Conservation (phyloP, 1,140 invertebrate species). For the Apis laboriosa region DNA sequence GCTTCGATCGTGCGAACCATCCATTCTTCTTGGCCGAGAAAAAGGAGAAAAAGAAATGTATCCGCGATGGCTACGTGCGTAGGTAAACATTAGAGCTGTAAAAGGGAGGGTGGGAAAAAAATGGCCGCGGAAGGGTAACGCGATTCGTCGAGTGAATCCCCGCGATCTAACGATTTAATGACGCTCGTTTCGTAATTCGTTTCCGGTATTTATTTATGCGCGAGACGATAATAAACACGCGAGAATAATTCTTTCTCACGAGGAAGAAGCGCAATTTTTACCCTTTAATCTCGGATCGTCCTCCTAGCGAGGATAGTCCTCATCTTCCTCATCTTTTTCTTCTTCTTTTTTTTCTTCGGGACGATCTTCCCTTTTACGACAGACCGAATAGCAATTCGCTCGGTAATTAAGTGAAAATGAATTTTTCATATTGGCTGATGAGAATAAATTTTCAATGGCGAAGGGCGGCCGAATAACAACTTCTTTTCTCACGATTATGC, state of each 20-base stretch:
- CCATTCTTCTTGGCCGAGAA: not conserved
- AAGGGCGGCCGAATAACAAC: too few species aligned
- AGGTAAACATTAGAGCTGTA: not conserved
- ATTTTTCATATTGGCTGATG: too few species aligned
- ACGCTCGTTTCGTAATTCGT: slow-evolving; percentile 39
- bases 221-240: slow-evolving; percentile 32
- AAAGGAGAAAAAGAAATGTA: not conserved
- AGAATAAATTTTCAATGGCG: too few species aligned
- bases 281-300: not conserved
- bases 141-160: slow-evolving; percentile 19
- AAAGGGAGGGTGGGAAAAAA: slow-evolving; percentile 33
- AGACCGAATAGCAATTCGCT: too few species aligned
- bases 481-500: too few species aligned
- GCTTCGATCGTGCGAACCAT: slow-evolving; percentile 5
- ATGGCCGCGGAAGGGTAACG: not conserved
- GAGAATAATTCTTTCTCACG: slow-evolving; percentile 51
- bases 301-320: not conserved
- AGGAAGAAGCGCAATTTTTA: slow-evolving; percentile 41
- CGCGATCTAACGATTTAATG: slow-evolving; percentile 44
- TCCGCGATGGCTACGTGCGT: not conserved
- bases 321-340: not conserved
- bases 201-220: slow-evolving; percentile 49
- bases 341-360: too few species aligned
- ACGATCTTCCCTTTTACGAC: too few species aligned
- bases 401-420: too few species aligned